A percentile compares a stretch with the other conserved stretches of the same genome.
These are phyloP conservation scores for Leptosomus discolor DNA, from an alignment of 2,113 vertebrate genomes.

Conservation along the genomic window DNA sequence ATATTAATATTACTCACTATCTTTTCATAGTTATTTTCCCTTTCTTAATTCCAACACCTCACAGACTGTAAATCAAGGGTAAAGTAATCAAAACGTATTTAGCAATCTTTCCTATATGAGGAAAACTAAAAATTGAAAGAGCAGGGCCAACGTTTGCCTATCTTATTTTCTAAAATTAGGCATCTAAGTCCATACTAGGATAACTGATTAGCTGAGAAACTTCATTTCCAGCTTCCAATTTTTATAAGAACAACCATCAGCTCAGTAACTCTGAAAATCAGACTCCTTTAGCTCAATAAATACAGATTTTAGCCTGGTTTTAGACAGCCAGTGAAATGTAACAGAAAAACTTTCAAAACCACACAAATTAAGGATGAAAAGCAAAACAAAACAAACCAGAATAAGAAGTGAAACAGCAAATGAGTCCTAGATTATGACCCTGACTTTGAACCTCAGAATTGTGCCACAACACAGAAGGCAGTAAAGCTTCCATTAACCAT, in stretches of 20 bases:
- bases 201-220: not conserved
- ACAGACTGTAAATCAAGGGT: not conserved
- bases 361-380: not conserved
- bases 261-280: not conserved
- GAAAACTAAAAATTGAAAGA: not conserved
- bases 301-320: not conserved
- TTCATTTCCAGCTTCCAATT: not conserved
- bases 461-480: not conserved
- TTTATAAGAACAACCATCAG: not conserved
- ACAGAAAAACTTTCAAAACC: not conserved
- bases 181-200: not conserved
- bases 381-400: not conserved
- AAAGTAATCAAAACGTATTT: not conserved
- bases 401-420: not conserved
- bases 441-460: not conserved
- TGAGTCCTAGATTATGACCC: not conserved
- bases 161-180: not conserved
- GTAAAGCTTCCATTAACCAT: not conserved
- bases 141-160: not conserved
- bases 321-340: not conserved
- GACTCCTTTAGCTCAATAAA: not conserved
- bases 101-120: not conserved
- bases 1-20: not conserved
- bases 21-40: not conserved
- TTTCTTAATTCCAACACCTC: not conserved